Base-by-base conservation (phyloP, 2,888 invertebrate species). In the Catocala sponsa region DNA sequence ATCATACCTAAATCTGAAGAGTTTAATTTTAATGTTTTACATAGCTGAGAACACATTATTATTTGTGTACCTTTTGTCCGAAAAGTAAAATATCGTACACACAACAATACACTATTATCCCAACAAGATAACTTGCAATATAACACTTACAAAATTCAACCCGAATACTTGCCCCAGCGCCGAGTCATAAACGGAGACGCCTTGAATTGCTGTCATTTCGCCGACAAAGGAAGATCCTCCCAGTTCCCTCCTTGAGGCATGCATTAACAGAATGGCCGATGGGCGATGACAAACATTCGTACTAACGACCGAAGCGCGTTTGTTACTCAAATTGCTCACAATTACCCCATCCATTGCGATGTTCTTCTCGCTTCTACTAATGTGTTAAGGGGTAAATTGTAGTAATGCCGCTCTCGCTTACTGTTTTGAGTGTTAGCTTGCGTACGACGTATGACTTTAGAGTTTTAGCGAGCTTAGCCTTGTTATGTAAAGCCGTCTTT, bases 231-330 rank as follows among this genome's bases (percentile, higher is more conserved):
- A 70, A 6, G 15, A 55, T 54, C 68, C 64, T 54, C 50, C 59
- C 41, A 9, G 55, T 63, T 63, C 68, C 63, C 68, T 73, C 64
- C 81, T 81, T 80, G 78, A 77, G 81, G 80, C 77, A 85, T 83
- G 83, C 82, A 81, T 85, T 83, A 82, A 81, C 81, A 81, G 80
- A 85, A 85, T 82, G 79, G 80, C 79, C 79, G 79, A 76, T 78
- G 76, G 76, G 60, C 63, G 66, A 76, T 76, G 76, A 71, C 76
- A 77, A 76, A 78, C 76, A 69, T 72, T 64, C 66, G 60, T 59
- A 65, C 70, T 78, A 83, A 83, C 75, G 78, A 78, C 47, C 63
- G 53, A 57, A 55, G 51, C 71, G 63, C 69, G 65, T 70, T 79
- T 70, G 60, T 70, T 44, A 69, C 72, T 59, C 61, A 67, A 73